Evolutionary conservation across 2,113 vertebrate genomes (phyloP).

Genomic region (Salvelinus namaycush): DNA sequence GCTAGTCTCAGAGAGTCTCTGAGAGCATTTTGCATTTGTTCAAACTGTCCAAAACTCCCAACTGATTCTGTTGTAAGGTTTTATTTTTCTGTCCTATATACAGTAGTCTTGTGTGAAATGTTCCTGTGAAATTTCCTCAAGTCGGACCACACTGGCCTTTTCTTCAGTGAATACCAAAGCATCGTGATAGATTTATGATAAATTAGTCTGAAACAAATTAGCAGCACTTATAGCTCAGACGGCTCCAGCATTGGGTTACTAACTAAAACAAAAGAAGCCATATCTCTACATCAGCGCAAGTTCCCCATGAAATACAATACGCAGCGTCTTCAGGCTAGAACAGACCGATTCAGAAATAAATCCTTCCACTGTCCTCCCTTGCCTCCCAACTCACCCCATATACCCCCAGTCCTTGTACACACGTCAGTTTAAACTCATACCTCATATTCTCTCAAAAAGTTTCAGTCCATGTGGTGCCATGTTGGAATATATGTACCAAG

Average conservation of each 20-base stretch:
- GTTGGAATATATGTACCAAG: too few species aligned
- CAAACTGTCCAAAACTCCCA: too few species aligned
- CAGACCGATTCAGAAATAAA: slow-evolving; percentile 11
- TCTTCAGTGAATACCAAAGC: slow-evolving; percentile 49
- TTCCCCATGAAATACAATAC: slow-evolving; percentile 70
- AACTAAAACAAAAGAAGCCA: slow-evolving; percentile 72
- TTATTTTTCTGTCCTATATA: too few species aligned
- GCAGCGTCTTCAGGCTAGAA: slow-evolving; percentile 45
- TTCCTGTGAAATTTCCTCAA: too few species aligned
- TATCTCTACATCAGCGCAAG: slow-evolving; percentile 67
- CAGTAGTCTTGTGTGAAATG: too few species aligned
- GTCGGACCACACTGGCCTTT: too few species aligned
- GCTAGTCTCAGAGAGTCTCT: too few species aligned
- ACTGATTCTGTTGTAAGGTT: too few species aligned
- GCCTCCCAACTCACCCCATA: neutral
- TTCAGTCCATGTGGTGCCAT: too few species aligned
- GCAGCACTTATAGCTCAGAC: slow-evolving; percentile 68
- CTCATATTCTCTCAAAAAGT: too few species aligned
- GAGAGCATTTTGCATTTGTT: too few species aligned
- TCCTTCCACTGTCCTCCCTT: neutral
- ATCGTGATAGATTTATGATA: slow-evolving; percentile 45
- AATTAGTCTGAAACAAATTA: slow-evolving; percentile 71
- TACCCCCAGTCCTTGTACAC: neutral
- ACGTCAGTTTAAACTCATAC: too few species aligned
- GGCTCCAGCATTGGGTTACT: slow-evolving; percentile 71